phyloP scores from a whole-genome alignment of 2,888 invertebrate species.

The Imbricaverruca yamaguchii region DNA sequence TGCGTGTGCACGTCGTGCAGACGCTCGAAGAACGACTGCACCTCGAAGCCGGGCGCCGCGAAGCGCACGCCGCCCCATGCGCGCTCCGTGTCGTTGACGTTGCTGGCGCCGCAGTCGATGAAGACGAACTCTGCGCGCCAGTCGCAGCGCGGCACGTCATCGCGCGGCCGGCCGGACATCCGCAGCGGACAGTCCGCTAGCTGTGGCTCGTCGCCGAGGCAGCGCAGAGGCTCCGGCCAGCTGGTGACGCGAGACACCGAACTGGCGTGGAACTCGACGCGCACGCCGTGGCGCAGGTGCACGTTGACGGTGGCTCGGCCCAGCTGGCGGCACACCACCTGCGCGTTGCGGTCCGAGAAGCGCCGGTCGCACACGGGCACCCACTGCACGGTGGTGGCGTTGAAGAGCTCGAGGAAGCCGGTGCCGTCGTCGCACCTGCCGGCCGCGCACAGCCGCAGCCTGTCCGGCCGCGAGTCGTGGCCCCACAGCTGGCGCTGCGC shows the following conservation, averaged over 20 bases:
- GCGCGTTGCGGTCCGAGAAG: constrained; percentile 93
- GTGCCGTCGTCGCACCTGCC: constrained; percentile 41
- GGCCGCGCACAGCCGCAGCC: constrained; percentile 43
- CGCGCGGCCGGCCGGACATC: constrained; percentile 80
- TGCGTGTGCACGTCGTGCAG: constrained; percentile 76
- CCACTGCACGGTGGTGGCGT: constrained; percentile 91
- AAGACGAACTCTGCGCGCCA: constrained; percentile 88
- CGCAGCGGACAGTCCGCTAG: constrained; percentile 52
- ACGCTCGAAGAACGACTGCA: constrained; percentile 39
- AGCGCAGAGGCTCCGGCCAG: constrained; percentile 86
- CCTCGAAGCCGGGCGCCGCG: constrained; percentile 42
- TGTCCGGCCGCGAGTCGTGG: background rate
- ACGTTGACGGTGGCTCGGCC: constrained; percentile 83
- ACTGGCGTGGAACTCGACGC: constrained; percentile 61
- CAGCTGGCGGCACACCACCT: constrained; percentile 89
- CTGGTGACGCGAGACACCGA: constrained; percentile 81
- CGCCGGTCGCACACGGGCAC: constrained; percentile 91
- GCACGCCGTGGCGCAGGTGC: constrained; percentile 72
- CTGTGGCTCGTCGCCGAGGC: constrained; percentile 43
- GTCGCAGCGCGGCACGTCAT: constrained; percentile 72
- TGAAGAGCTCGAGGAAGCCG: constrained; percentile 93
- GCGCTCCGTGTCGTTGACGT: constrained; percentile 49
- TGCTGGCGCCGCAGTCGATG: constrained; percentile 74
- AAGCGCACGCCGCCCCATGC: constrained; percentile 92
- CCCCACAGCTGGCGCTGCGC: constrained; percentile 19